Base-by-base conservation (phyloP, 2,113 vertebrate species). In the Dicaeum eximium region DNA sequence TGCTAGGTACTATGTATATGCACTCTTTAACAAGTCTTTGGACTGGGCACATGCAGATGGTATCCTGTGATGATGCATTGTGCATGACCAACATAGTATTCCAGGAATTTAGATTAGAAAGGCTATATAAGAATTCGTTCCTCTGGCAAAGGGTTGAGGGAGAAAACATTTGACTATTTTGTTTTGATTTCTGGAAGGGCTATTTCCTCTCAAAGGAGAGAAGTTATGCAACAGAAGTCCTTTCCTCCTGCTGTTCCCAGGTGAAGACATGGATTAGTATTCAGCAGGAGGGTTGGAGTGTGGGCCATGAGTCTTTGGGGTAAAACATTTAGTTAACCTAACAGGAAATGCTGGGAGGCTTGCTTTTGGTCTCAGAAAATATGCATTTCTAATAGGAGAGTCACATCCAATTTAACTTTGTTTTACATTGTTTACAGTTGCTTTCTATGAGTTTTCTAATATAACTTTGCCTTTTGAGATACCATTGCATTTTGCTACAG, bases 311-410 rank as follows among this genome's bases (percentile, higher is more conserved):
- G 6, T 42, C 54, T 73, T 69, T 40, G 21, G 35, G 10, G 14
- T 65, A 61, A 86, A 45, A 18, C 4, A 3, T 65, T 51, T 62
- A 42, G 30, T 56, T 70, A 33, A 45, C 38, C 13, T 45, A 30
- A 45, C 18, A 54, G 15, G 9, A 13, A 48, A 17, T 42, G 8
- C 4, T 86, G 30, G 19, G 35, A 75, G 18, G 31, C 40, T 92
- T 0, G 0, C 53, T 69, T 3, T 1, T 30, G 9, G 4, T 67
- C 40, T 80, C 28, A 8, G 24, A n/a, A 58, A 64, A 74, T 28
- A 28, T 4, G 2, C 31, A 28, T 31, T 31, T 67, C 1, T 47
- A 54, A 58, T 11, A 56, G 30, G 11, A 79, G 9, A 35, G 6
- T 71, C 62, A 31, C 0, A 0, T 82, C 15, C 20, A 67, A 44